Evolutionary conservation across 2,888 invertebrate species (phyloP).

Genomic region (Allophyes oxyacanthae): DNA sequence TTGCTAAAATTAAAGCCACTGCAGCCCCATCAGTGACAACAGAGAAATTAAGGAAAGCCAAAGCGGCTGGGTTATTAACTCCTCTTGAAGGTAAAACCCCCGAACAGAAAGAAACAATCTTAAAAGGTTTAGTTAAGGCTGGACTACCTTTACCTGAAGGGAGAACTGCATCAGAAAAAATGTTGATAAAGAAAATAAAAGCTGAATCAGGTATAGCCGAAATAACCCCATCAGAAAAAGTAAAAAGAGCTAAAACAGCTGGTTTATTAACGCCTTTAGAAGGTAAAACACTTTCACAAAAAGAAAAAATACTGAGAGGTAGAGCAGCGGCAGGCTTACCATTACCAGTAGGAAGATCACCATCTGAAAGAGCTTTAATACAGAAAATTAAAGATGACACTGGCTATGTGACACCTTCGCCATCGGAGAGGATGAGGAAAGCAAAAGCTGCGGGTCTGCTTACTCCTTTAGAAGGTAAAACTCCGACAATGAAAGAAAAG

Average conservation of each 20-base stretch:
- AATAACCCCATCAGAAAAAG: conserved; percentile 28
- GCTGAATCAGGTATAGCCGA: conserved; percentile 47
- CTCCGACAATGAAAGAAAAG: conserved; percentile 54
- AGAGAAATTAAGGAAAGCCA: conserved; percentile 31
- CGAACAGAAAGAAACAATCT: conserved; percentile 41
- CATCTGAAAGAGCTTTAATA: conserved; percentile 52
- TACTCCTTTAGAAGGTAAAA: conserved; percentile 57
- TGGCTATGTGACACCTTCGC: conserved; percentile 55
- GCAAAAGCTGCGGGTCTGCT: conserved; percentile 54
- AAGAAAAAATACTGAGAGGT: conserved; percentile 61
- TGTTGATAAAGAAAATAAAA: conserved; percentile 40
- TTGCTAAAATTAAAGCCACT: conserved; percentile 3
- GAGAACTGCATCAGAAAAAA: conserved; percentile 38
- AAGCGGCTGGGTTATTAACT: conserved; percentile 38
- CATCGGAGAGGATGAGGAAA: conserved; percentile 47
- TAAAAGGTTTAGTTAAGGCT: conserved; percentile 25
- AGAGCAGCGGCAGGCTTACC: conserved; percentile 48
- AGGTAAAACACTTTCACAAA: conserved; percentile 61
- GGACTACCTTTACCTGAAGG: conserved; percentile 48
- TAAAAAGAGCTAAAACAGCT: conserved; percentile 24
- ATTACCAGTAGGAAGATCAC: conserved; percentile 55
- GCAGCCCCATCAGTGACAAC: conserved; percentile 22
- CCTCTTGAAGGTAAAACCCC: conserved; percentile 46
- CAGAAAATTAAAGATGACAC: conserved; percentile 47
- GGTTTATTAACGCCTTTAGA: conserved; percentile 58